These are phyloP conservation scores for Pyrocephalus nanus DNA, from an alignment of 2,797 vertebrate species.

Conservation along the genomic window DNA sequence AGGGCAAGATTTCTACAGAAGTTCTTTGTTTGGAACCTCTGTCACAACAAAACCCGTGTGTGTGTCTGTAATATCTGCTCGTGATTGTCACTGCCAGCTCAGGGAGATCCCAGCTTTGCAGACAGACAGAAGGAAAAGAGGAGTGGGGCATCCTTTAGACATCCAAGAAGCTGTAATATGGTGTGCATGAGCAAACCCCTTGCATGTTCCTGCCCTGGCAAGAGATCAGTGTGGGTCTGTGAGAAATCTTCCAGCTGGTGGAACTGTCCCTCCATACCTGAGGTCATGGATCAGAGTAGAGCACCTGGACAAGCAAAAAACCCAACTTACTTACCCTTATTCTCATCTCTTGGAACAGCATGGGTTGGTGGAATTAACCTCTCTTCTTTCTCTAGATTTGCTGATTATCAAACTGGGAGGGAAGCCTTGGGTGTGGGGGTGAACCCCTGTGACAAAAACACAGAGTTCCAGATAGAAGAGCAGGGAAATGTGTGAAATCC, in stretches of 20 bases:
- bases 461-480: background rate
- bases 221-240: background rate
- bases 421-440: background rate
- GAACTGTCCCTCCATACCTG: background rate
- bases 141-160: conserved; percentile 26
- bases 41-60: background rate
- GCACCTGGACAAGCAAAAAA: background rate
- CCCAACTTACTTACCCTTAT: background rate
- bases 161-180: conserved; percentile 3
- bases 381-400: background rate
- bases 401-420: background rate
- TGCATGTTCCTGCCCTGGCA: background rate
- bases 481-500: background rate
- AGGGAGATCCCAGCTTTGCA: conserved; percentile 40
- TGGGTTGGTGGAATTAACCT: background rate
- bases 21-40: conserved; percentile 65
- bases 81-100: conserved; percentile 54
- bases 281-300: background rate
- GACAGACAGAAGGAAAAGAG: background rate
- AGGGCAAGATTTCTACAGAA: conserved; percentile 75
- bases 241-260: background rate
- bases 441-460: background rate
- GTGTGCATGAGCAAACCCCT: background rate
- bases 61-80: conserved; percentile 30
- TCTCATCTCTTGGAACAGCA: background rate